Evolutionary conservation across 1,140 invertebrate genomes (phyloP).

Genomic region (Oscheius sp.): DNA sequence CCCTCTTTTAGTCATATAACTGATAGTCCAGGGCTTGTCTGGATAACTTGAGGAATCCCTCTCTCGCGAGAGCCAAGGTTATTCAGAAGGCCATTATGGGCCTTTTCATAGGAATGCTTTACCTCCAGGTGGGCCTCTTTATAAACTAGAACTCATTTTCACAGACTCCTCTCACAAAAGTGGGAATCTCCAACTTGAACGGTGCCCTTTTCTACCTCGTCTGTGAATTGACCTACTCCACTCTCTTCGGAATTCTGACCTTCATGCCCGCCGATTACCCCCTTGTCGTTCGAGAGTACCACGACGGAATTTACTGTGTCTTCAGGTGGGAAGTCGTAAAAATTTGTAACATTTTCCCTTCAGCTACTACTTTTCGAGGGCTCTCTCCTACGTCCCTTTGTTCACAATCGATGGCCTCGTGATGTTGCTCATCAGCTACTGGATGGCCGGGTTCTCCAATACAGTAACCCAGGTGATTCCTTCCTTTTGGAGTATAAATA

Average conservation of each 20-base stretch:
- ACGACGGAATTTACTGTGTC: constrained; percentile 56
- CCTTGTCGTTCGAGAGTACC: constrained; percentile 58
- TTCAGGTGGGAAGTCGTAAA: neutral
- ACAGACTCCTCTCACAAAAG: constrained; percentile 13
- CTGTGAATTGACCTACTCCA: constrained; percentile 55
- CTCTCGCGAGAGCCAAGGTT: constrained; percentile 53
- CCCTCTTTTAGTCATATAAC: neutral
- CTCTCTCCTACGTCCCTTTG: constrained; percentile 56
- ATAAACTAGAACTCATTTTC: neutral
- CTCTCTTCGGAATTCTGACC: constrained; percentile 54
- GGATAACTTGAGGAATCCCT: constrained; percentile 56
- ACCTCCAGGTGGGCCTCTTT: constrained; percentile 49
- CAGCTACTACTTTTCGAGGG: constrained; percentile 50
- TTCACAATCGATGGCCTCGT: constrained; percentile 59
- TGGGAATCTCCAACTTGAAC: constrained; percentile 62
- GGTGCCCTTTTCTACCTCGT: constrained; percentile 62
- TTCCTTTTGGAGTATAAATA: neutral
- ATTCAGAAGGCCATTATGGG: constrained; percentile 57
- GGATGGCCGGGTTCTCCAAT: constrained; percentile 48
- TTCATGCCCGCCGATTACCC: constrained; percentile 56
- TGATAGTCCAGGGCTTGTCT: constrained; percentile 43
- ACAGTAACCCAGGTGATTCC: neutral
- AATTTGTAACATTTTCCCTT: neutral
- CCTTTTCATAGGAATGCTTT: constrained; percentile 63
- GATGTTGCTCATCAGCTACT: constrained; percentile 52